phyloP scores from a whole-genome alignment of 1,140 invertebrate species.

The Conus ventricosus region DNA sequence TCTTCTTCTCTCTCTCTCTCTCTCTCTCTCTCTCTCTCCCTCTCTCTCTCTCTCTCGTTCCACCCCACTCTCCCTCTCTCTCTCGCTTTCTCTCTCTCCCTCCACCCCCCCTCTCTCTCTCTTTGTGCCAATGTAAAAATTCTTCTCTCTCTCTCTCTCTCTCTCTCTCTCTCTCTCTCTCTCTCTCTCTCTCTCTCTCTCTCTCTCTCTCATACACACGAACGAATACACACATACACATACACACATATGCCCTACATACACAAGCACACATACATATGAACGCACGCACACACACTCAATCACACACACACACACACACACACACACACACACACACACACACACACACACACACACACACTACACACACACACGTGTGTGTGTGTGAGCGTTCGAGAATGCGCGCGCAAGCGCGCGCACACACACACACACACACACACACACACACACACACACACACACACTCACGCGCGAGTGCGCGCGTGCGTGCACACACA shows the following conservation, averaged over 20 bases:
- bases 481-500: too few species aligned
- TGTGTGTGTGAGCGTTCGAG: too few species aligned
- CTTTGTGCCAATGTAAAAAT: not conserved
- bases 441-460: too few species aligned
- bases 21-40: too few species aligned
- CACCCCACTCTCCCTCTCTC: not conserved
- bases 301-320: too few species aligned
- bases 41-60: constrained; percentile 9
- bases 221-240: constrained; percentile 2
- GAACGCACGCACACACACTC: not conserved
- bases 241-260: not conserved
- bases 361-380: too few species aligned
- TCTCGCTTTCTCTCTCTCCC: too few species aligned
- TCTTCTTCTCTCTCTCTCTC: not conserved
- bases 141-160: not conserved
- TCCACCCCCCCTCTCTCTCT: not conserved
- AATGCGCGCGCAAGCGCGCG: too few species aligned
- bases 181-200: not conserved
- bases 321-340: too few species aligned
- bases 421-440: too few species aligned
- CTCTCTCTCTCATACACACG: not conserved
- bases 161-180: constrained; percentile 14
- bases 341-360: too few species aligned
- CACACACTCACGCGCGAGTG: too few species aligned
- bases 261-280: not conserved